A percentile compares a stretch with the other conserved stretches of the same genome.
phyloP scores from a whole-genome alignment of 2,113 vertebrate genomes.

The Gasterosteus nipponicus region DNA sequence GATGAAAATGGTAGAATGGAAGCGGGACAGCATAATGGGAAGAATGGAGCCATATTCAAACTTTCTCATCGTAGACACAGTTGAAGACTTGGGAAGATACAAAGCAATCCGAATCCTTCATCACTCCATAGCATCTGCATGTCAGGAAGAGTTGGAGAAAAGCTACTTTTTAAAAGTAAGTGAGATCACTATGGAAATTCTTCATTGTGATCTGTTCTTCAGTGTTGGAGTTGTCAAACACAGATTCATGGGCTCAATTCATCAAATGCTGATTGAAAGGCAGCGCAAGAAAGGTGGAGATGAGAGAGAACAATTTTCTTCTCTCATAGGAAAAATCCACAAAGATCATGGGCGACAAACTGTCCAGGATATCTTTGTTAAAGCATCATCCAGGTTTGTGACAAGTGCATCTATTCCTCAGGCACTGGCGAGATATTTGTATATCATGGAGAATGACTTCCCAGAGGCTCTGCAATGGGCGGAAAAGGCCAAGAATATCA shows the following conservation, averaged over 20 bases:
- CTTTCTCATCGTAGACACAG: slow-evolving; percentile 21
- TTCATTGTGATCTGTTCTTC: slow-evolving; percentile 71
- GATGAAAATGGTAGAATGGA: not conserved
- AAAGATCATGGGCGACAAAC: slow-evolving; percentile 26
- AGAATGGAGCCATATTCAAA: slow-evolving; percentile 58
- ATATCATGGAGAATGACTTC: slow-evolving; percentile 55
- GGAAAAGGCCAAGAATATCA: slow-evolving; percentile 79
- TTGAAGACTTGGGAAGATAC: slow-evolving; percentile 31
- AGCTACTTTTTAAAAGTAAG: not conserved
- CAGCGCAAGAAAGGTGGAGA: slow-evolving; percentile 52
- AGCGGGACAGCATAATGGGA: slow-evolving; percentile 12
- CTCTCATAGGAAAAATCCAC: slow-evolving; percentile 62
- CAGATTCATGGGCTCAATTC: slow-evolving; percentile 1
- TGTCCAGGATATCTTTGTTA: slow-evolving; percentile 63
- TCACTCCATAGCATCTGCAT: slow-evolving; percentile 47
- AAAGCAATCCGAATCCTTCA: slow-evolving; percentile 54
- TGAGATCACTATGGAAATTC: slow-evolving; percentile 34
- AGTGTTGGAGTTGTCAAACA: slow-evolving; percentile 48
- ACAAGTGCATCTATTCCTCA: slow-evolving; percentile 60
- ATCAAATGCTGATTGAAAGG: slow-evolving; percentile 63
- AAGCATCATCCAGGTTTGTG: slow-evolving; percentile 59
- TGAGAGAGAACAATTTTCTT: slow-evolving; percentile 60
- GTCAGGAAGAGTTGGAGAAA: slow-evolving; percentile 53
- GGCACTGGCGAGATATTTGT: slow-evolving; percentile 71
- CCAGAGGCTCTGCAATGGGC: slow-evolving; percentile 65